Evolutionary conservation across 2,888 invertebrate species (phyloP).

Genomic region (Cheilosia scutellata): DNA sequence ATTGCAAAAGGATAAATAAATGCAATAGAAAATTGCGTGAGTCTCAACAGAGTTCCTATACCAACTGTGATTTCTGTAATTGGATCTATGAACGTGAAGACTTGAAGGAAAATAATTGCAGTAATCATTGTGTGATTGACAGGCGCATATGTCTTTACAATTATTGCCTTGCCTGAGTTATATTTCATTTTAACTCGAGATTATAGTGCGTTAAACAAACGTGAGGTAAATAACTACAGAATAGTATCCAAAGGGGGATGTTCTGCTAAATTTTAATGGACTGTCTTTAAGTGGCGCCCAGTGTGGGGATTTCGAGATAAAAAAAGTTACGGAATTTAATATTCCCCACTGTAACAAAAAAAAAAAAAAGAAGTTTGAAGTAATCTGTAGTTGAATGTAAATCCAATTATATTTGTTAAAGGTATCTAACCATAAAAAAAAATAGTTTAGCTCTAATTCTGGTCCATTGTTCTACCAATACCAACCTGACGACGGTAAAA

Average conservation of each 20-base stretch:
- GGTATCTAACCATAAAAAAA: too few relatives aligned
- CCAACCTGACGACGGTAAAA: too few relatives aligned
- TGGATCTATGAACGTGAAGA: background rate
- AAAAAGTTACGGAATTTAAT: background rate
- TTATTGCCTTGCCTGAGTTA: background rate
- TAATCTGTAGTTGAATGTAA: too few relatives aligned
- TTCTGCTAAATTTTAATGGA: background rate
- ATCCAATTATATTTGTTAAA: too few relatives aligned
- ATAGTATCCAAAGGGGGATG: background rate
- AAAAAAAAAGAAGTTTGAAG: too few relatives aligned
- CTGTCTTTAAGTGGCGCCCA: background rate
- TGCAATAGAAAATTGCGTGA: constrained; percentile 44
- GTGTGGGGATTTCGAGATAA: background rate
- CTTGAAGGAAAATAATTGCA: constrained; percentile 6
- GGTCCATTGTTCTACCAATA: too few relatives aligned
- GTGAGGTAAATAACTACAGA: background rate
- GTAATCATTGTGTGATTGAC: background rate
- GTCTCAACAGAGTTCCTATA: background rate
- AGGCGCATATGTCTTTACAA: background rate
- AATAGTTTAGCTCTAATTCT: too few relatives aligned
- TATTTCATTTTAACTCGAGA: background rate
- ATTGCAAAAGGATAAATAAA: constrained; percentile 24
- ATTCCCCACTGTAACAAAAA: too few relatives aligned
- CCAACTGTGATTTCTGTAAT: constrained; percentile 11
- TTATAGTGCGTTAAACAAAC: too few relatives aligned